A percentile compares a stretch with the other conserved stretches of the same genome.
Evolutionary conservation across 2,888 invertebrate species (phyloP).

Genomic region (Coleophora flavipennella): DNA sequence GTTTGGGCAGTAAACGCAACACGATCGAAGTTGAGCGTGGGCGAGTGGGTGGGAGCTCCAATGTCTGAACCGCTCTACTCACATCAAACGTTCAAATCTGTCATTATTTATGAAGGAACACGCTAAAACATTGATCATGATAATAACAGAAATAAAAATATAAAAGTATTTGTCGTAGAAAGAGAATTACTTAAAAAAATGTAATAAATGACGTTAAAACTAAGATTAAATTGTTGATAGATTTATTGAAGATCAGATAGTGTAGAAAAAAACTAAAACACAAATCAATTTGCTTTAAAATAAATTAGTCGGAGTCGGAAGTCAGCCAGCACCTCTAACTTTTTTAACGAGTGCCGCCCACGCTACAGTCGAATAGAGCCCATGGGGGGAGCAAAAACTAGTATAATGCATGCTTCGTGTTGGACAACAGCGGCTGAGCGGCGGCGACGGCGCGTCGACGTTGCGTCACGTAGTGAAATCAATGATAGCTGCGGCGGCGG

Average conservation of each 20-base stretch:
- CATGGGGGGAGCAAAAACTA: slow-evolving; percentile 34
- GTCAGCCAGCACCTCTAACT: slow-evolving; percentile 12
- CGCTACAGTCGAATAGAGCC: slow-evolving; percentile 18
- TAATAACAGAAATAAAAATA: no score
- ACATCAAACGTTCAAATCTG: background rate
- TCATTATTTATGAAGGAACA: background rate
- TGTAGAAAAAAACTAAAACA: no score
- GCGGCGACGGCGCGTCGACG: slow-evolving; percentile 21
- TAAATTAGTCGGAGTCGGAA: slow-evolving; percentile 8
- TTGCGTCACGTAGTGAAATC: slow-evolving; percentile 61
- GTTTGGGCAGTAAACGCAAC: background rate
- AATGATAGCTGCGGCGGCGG: slow-evolving; percentile 48
- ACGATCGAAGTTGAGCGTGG: no score
- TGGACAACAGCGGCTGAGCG: slow-evolving; percentile 19
- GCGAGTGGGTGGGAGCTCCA: no score
- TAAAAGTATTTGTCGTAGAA: no score
- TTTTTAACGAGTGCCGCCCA: slow-evolving; percentile 13
- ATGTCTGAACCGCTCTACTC: background rate
- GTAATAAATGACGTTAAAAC: no score
- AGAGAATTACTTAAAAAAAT: no score
- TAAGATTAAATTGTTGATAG: no score
- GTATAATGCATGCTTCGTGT: slow-evolving; percentile 37
- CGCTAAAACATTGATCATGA: no score
- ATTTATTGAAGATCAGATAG: no score
- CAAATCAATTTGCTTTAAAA: background rate